phyloP scores from a whole-genome alignment of 1,140 invertebrate genomes.

The Trichomalopsis sarcophagae region DNA sequence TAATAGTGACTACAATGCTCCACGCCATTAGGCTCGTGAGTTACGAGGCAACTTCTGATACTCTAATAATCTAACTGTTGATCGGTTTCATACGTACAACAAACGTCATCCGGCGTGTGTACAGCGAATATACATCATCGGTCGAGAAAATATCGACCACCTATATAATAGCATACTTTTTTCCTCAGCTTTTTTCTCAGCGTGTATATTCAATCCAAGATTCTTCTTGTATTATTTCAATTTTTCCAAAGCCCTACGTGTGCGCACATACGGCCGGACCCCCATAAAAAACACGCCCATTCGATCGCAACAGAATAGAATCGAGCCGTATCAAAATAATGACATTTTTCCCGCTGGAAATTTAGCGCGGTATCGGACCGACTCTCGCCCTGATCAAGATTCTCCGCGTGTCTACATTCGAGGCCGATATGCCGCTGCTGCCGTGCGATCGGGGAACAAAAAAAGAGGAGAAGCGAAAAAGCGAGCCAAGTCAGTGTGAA shows the following conservation, averaged over 20 bases:
- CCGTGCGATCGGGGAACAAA: neutral
- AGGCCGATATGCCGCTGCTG: neutral
- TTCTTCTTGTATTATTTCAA: neutral
- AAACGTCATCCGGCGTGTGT: constrained; percentile 44
- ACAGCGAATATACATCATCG: constrained; percentile 27
- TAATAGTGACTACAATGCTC: constrained; percentile 48
- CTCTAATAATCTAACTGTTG: constrained; percentile 73
- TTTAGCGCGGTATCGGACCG: neutral
- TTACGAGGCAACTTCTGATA: constrained; percentile 74
- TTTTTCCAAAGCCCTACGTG: neutral
- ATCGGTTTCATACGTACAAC: constrained; percentile 59
- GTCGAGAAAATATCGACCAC: neutral
- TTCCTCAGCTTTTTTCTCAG: neutral
- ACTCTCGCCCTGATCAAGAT: constrained; percentile 17
- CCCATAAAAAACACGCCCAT: too few relatives aligned
- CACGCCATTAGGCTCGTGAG: constrained; percentile 71
- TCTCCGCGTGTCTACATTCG: constrained; percentile 7
- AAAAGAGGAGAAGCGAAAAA: constrained; percentile 17
- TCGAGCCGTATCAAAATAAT: neutral
- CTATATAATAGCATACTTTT: too few relatives aligned
- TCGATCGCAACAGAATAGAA: neutral
- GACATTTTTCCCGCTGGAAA: constrained; percentile 18
- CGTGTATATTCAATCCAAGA: neutral
- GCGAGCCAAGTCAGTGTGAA: constrained; percentile 72
- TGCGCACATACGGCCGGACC: too few relatives aligned